Evolutionary conservation across 2,797 vertebrate species (phyloP), one percentile per base, ranked within the genome.

Genomic region (Sarcoramphus papa): DNA sequence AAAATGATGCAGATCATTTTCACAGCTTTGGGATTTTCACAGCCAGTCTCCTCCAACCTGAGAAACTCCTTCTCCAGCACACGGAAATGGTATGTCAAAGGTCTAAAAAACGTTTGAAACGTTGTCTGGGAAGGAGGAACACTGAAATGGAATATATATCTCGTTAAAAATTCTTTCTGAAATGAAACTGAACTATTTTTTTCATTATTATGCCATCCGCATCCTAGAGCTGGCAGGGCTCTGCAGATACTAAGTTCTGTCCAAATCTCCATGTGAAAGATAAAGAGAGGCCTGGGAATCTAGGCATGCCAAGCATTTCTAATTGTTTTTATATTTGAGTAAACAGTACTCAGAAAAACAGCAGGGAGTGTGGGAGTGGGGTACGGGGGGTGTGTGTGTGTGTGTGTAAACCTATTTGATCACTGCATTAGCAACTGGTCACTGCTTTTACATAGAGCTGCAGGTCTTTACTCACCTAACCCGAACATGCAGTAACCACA

Each of bases 301-400:
- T 25, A 78, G 8, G 4, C 21, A 47, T 59, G 45, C 4, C 23
- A 60, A 84, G 15, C 8, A 35, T 5, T 62, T 10, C 20, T 92
- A 64, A 60, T 31, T 48, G 25, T 7, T 88, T 79, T 75, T 75
- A 37, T 85, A n/a, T 90, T 64, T 78, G 25, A 88, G 74, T 60
- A 80, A 86, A 77, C 2, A 56, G 2, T 24, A 67, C 63, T 65
- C 14, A 47, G n/a, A 80, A 60, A 80, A 56, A 21, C 6, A 48
- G 22, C 2, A 2, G 15, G 1, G 2, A 2, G 0, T 8, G 3
- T 17, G 35, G 6, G 2, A 2, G 0, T 11, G 14, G 9, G 1
- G 12, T 13, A 43, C 9, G 6, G 0, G 28, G 7, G 43, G 10
- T 24, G 8, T 9, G 17, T 19, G 10, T 31, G 11, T 13, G 20